Evolutionary conservation across 2,888 invertebrate genomes (phyloP).

Genomic region (Orthosia incerta): DNA sequence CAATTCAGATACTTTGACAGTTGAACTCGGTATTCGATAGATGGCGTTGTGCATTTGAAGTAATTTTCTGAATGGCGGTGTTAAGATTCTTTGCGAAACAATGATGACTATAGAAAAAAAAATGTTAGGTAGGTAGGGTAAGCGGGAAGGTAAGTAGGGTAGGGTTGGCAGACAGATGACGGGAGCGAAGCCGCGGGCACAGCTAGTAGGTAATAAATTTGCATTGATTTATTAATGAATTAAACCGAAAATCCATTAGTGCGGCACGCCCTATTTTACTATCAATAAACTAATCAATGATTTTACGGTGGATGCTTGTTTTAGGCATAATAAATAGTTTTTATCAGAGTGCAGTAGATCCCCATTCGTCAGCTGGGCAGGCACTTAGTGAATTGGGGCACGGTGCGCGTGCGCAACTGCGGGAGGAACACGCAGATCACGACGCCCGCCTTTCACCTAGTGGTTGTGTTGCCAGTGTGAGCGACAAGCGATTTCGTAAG

Average conservation of each 20-base stretch:
- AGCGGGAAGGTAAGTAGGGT: too few relatives aligned
- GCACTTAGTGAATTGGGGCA: constrained; percentile 83
- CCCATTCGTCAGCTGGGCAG: constrained; percentile 80
- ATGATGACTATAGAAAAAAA: too few relatives aligned
- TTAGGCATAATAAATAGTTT: constrained; percentile 73
- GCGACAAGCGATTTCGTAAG: constrained; percentile 40
- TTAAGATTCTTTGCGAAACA: too few relatives aligned
- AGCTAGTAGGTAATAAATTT: constrained; percentile 55
- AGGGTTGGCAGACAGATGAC: too few relatives aligned
- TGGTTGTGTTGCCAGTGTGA: constrained; percentile 46
- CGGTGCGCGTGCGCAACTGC: constrained; percentile 73
- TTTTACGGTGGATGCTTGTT: constrained; percentile 62
- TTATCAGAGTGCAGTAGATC: constrained; percentile 75
- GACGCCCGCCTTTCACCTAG: constrained; percentile 80
- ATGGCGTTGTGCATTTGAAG: too few relatives aligned
- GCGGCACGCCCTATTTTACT: constrained; percentile 59
- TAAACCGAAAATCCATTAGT: constrained; percentile 53
- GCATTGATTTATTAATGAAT: constrained; percentile 54
- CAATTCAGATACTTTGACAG: too few relatives aligned
- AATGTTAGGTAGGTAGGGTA: too few relatives aligned
- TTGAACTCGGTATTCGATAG: too few relatives aligned
- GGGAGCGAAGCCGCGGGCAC: too few relatives aligned
- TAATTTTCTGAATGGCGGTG: too few relatives aligned
- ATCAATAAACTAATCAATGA: constrained; percentile 70
- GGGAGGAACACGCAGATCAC: constrained; percentile 69